Evolutionary conservation across 2,888 invertebrate species (phyloP), one percentile per base, ranked within the genome.

Genomic region (Bursaphelenchus okinawaensis): DNA sequence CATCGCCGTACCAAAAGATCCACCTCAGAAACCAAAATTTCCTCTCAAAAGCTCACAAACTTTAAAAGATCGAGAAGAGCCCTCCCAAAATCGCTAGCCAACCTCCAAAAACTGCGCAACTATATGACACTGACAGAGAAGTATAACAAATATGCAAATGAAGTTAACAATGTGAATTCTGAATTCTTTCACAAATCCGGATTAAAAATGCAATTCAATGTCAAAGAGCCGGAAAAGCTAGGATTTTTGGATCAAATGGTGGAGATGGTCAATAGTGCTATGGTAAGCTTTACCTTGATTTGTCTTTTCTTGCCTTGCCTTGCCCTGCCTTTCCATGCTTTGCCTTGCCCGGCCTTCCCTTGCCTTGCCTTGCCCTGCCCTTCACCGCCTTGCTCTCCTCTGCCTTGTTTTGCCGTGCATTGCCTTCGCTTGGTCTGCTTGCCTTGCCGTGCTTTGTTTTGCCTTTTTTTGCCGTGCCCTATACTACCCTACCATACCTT

Each of bases 161-260:
- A 64, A 3, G 26, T 63, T 9, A 63, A 64, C 31, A 63, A 62
- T 9, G 63, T 19, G 12, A 63, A 63, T 64, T 20, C 62, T 1
- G 22, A 40, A 40, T 40, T 16, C n/a, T 40, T 40, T 40, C 40
- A n/a, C 12, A 12, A n/a, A n/a, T 12, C 40, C 40, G 40, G 40
- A 12, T n/a, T 40, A 12, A 40, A 40, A 4, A 40, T 40, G 40
- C 16, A 40, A 40, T 40, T 40, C 40, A 40, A n/a, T n/a, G 40
- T 40, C 3, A 57, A 57, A 23, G 50, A 57, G 50, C 27, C 20
- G 4, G 23, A 23, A 19, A 54, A 54, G 26, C 26, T 54, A 1
- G 54, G 2, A 54, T 24, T 24, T 54, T 19, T 54, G 16, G 23
- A 54, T 54, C 16, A 24, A n/a, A 54, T 23, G 2, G 54, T 54